A percentile compares a stretch with the other conserved stretches of the same genome.
Evolutionary conservation across 2,797 vertebrate species (phyloP).

Genomic region (Scarus forsteni): DNA sequence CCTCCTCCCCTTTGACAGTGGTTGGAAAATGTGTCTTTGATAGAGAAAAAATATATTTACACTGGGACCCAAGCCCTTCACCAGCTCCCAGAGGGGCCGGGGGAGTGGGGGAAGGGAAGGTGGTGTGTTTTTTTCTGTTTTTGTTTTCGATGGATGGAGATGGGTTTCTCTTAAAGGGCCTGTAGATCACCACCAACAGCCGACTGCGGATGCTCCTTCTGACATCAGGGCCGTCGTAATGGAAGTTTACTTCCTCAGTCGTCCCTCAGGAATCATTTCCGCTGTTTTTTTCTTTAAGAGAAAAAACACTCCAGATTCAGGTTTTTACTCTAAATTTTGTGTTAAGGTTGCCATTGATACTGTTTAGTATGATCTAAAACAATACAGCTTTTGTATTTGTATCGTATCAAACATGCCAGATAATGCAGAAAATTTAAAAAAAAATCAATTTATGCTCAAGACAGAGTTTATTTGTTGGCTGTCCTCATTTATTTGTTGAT

Average conservation of each 20-base stretch:
- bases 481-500: too few relatives aligned
- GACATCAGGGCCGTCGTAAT: slow-evolving; percentile 13
- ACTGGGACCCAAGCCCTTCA: slow-evolving; percentile 60
- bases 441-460: too few relatives aligned
- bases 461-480: too few relatives aligned
- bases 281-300: neutral
- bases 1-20: slow-evolving; percentile 54
- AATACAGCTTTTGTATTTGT: too few relatives aligned
- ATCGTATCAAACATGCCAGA: too few relatives aligned
- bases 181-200: slow-evolving; percentile 54
- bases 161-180: slow-evolving; percentile 40
- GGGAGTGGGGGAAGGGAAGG: slow-evolving; percentile 4
- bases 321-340: too few relatives aligned
- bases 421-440: too few relatives aligned
- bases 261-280: slow-evolving; percentile 19
- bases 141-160: neutral
- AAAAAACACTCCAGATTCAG: too few relatives aligned
- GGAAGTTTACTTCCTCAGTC: slow-evolving; percentile 22
- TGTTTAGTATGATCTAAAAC: too few relatives aligned
- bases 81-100: slow-evolving; percentile 50
- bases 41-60: slow-evolving; percentile 76
- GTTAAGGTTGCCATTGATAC: too few relatives aligned
- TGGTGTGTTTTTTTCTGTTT: slow-evolving; percentile 3
- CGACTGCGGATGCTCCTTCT: slow-evolving; percentile 47
- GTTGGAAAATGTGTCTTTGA: slow-evolving; percentile 83